Base-by-base conservation (phyloP, 2,113 vertebrate species). In the Climacteris rufus region DNA sequence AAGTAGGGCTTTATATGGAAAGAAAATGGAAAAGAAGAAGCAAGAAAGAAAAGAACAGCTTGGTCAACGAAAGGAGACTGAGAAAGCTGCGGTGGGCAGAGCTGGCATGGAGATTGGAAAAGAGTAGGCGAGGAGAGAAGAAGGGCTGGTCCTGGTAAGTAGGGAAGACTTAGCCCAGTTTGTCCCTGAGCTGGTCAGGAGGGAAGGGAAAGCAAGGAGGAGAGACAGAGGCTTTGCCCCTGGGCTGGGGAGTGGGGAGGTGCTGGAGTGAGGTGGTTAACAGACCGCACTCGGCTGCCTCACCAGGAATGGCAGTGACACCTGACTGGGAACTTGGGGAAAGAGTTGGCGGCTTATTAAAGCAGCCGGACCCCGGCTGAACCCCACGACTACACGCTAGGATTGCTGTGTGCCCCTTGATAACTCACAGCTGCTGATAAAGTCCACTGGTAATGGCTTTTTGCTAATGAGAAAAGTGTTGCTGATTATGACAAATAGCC, bases 401-500 rank as follows among this genome's bases (percentile, higher is more conserved):
- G 98, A 98, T 98, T 98, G 97, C 98, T 98, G 98, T 97, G 97
- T 96, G 97, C 95, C 97, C 96, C 93, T 97, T 97, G 98, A 99
- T 99, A 98, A 99, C 98, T 98, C 98, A 95, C 98, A 97, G 98
- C 98, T 98, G 98, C 98, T 98, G 98, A 98, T 98, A 98, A 98
- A 98, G 98, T 98, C 98, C 97, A 98, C 98, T 98, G 97, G 98
- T 99, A 99, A 99, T 99, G 99, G 99, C 98, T 98, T 99, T 99
- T 98, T 98, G 98, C 98, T 99, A 99, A 99, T 99, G 99, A 99
- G 99, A 99, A 99, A 99, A 99, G 98, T 98, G 96, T 93, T 82
- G 97, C 98, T 99, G 99, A 99, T 99, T 98, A 99, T 99, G 99
- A 99, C 98, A 98, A 99, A 99, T 99, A 97, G 98, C 98, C 94